Base-by-base conservation (phyloP, 2,888 invertebrate genomes). In the Monopis laevigella region DNA sequence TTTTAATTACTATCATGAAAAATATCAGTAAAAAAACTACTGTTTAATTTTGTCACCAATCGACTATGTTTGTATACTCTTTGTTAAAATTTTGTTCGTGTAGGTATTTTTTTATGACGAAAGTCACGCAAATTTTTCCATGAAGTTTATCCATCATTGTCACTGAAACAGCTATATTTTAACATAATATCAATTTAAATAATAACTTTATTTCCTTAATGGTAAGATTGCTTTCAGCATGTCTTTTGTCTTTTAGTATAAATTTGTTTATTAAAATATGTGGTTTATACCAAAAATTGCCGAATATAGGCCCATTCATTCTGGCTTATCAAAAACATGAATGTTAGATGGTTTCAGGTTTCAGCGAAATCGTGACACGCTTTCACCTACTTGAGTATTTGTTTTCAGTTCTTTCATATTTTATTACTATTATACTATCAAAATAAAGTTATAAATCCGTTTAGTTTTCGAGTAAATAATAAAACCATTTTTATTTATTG, bases 61-160 rank as follows among this genome's bases (percentile, higher is more conserved):
- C 14, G 12, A 29, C 29, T 29, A 29, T 29, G 29, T 29, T 29
- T 29, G 29, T 10, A 13, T 13, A 6, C 11, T 11, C 10, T n/a
- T n/a, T 27, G 6, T 27, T 27, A 6, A 2, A n/a, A 34, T 18
- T n/a, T 8, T 10, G 18, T 17, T 10, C 10, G 34, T 34, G 36
- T 36, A 36, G 36, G 24, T 10, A 24, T 21, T 19, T 36, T 36
- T 36, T 36, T 36, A 36, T 36, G 19, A 8, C 21, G 8, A n/a
- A 21, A 36, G 36, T 36, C 36, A 36, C 36, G 36, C 36, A 21
- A 36, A 36, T 21, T 36, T 13, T 36, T 36, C 21, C 36, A 18
- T 36, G 21, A 18, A 36, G 21, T 36, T 34, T 36, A 32, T 32
- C 17, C 17, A 14, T 29, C 7, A 3, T 3, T 27, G 27, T 6